Evolutionary conservation across 1,140 invertebrate genomes (phyloP).

Genomic region (Drosophila azteca): DNA sequence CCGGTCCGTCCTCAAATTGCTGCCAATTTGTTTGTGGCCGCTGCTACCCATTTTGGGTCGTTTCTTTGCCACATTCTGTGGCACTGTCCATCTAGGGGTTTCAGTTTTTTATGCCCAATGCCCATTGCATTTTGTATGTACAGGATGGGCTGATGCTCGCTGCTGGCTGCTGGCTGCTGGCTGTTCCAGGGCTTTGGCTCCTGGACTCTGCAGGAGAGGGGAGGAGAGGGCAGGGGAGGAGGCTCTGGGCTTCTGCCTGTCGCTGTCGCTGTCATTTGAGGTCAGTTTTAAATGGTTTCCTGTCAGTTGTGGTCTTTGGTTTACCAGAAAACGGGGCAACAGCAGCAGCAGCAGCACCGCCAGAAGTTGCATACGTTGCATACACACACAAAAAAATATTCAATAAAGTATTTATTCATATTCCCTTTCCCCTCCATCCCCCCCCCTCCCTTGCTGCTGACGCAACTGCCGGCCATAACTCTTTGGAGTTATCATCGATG

Average conservation of each 20-base stretch:
- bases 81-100: conserved; percentile 56
- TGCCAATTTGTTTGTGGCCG: conserved; percentile 78
- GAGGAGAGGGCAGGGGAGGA: no score
- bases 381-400: conserved; percentile 51
- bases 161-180: no score
- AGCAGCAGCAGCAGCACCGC: conserved; percentile 20
- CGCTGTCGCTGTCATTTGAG: conserved; percentile 77
- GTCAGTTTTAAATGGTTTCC: conserved; percentile 80
- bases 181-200: conserved; percentile 13
- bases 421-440: conserved; percentile 21
- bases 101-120: conserved; percentile 26
- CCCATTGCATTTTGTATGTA: conserved; percentile 48
- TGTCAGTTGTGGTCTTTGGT: conserved; percentile 77
- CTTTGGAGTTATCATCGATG: conserved; percentile 42
- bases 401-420: conserved; percentile 80
- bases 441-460: not conserved
- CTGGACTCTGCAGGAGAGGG: not conserved
- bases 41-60: conserved; percentile 30
- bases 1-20: conserved; percentile 60
- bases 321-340: conserved; percentile 59
- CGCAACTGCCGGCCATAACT: conserved; percentile 34
- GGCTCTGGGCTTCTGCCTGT: conserved; percentile 47
- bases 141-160: not conserved
- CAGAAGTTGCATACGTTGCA: conserved; percentile 60
- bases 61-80: conserved; percentile 24